Evolutionary conservation across 2,888 invertebrate species (phyloP).

Genomic region (Hedya salicella): DNA sequence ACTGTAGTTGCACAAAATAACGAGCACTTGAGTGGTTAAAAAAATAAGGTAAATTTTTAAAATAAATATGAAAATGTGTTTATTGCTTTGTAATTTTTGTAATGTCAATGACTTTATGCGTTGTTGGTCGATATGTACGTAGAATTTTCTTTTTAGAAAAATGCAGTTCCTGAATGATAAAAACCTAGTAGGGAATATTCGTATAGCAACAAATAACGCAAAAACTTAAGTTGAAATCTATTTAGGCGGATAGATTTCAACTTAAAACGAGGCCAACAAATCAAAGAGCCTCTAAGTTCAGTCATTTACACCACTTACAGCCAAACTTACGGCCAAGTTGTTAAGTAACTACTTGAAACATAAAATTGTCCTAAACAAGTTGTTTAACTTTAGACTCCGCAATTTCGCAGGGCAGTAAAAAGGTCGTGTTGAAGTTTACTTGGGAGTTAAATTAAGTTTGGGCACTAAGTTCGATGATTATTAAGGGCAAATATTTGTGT

Average conservation of each 20-base stretch:
- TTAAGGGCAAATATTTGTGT: no score
- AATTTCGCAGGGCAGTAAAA: slow-evolving; percentile 36
- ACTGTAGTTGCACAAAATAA: no score
- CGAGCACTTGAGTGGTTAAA: no score
- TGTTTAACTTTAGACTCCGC: slow-evolving; percentile 31
- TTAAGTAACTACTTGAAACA: slow-evolving; percentile 39
- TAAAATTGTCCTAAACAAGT: slow-evolving; percentile 43
- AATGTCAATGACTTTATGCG: no score
- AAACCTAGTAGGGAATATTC: neutral
- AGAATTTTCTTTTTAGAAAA: no score
- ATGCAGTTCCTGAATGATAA: no score
- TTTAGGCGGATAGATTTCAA: slow-evolving; percentile 3
- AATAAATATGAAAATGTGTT: no score
- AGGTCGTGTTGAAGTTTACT: slow-evolving; percentile 31
- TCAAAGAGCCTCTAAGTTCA: slow-evolving; percentile 20
- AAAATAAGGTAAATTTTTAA: no score
- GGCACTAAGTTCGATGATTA: slow-evolving; percentile 16
- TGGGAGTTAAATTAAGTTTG: slow-evolving; percentile 26
- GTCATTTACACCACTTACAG: slow-evolving; percentile 34
- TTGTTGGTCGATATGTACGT: no score
- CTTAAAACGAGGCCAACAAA: slow-evolving; percentile 17
- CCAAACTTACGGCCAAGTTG: slow-evolving; percentile 30
- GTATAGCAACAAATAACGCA: neutral
- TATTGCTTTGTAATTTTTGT: no score
- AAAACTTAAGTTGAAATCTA: no score